Conservation (phyloP, 2,888 invertebrate species). For the Macrophya annulata region DNA sequence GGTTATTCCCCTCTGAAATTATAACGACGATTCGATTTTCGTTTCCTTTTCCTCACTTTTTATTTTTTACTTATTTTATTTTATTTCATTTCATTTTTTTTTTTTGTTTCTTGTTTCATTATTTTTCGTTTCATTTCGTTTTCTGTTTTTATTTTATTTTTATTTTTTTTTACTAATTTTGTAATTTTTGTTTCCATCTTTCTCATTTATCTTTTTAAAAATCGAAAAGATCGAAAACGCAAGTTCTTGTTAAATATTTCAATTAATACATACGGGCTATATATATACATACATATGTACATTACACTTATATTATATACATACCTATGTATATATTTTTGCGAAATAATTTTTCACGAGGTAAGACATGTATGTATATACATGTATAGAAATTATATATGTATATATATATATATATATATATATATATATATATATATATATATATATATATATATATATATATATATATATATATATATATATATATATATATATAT, state of each 20-base stretch:
- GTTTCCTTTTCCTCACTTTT: neutral
- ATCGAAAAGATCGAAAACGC: neutral
- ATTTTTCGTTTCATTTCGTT: too few relatives aligned
- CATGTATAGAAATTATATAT: too few relatives aligned
- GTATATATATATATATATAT: neutral
- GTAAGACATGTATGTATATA: too few relatives aligned
- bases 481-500: neutral
- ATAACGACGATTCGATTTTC: constrained; percentile 11
- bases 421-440: neutral
- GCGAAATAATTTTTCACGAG: too few relatives aligned
- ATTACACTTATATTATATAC: too few relatives aligned
- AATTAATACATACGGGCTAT: neutral
- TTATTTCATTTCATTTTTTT: neutral
- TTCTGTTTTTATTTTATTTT: too few relatives aligned
- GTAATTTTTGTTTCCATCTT: too few relatives aligned
- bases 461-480: neutral
- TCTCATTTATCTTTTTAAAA: neutral
- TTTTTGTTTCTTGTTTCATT: too few relatives aligned
- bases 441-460: neutral
- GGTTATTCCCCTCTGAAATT: constrained; percentile 27
- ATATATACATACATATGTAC: neutral
- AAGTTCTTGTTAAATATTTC: neutral
- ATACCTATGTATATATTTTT: neutral
- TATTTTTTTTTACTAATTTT: too few relatives aligned
- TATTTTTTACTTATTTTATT: neutral